phyloP scores from a whole-genome alignment of 2,797 vertebrate genomes.

The Sciurus carolinensis region DNA sequence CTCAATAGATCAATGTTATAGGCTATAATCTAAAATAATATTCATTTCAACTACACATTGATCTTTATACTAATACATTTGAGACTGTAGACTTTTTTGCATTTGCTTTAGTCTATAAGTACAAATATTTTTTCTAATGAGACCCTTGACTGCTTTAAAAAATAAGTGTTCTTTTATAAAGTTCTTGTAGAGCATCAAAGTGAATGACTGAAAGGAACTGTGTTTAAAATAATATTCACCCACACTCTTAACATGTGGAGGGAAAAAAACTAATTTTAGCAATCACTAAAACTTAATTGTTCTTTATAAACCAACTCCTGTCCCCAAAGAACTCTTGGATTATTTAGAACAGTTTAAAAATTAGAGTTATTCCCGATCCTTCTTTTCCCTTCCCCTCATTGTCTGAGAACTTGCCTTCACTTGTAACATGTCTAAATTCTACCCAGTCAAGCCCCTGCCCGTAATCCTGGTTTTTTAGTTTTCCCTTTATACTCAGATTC shows the following conservation, averaged over 20 bases:
- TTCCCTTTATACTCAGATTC: background rate
- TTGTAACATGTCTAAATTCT: background rate
- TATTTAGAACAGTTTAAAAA: background rate
- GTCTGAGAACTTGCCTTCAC: background rate
- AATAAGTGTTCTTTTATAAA: background rate
- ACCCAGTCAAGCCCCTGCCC: background rate
- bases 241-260: background rate
- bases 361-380: background rate
- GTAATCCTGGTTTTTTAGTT: background rate
- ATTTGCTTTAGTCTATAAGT: background rate
- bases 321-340: background rate
- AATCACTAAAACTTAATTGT: constrained; percentile 1
- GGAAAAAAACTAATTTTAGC: constrained; percentile 34
- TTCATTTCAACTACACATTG: background rate
- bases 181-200: background rate
- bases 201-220: background rate
- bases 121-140: constrained; percentile 8
- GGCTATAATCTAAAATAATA: background rate
- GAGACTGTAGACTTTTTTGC: background rate
- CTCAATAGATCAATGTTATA: background rate
- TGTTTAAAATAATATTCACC: background rate
- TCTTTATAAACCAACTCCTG: background rate
- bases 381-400: background rate
- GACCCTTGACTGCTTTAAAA: background rate
- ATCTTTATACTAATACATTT: background rate